phyloP scores from a whole-genome alignment of 2,797 vertebrate genomes.

The Dallia pectoralis region DNA sequence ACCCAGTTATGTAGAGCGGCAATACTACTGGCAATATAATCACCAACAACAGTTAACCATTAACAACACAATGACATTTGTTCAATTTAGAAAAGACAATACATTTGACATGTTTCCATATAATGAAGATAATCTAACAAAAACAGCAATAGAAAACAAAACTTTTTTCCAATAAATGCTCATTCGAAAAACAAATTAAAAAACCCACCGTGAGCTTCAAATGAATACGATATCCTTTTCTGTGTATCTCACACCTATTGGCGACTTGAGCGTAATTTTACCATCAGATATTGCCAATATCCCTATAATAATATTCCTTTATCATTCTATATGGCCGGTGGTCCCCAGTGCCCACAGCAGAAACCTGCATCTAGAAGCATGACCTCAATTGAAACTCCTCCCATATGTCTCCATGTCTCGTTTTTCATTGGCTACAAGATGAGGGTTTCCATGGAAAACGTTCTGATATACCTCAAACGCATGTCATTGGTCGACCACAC shows the following conservation, averaged over 20 bases:
- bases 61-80: slow-evolving; percentile 62
- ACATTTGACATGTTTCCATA: no score
- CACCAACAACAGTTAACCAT: neutral
- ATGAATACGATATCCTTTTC: neutral
- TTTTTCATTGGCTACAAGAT: slow-evolving; percentile 52
- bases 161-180: no score
- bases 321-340: no score
- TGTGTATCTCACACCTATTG: neutral
- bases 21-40: neutral
- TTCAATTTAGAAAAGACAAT: slow-evolving; percentile 6
- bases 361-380: slow-evolving; percentile 46
- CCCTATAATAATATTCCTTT: slow-evolving; percentile 5
- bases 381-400: slow-evolving; percentile 70
- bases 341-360: slow-evolving; percentile 7
- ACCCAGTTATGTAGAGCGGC: slow-evolving; percentile 76
- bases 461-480: slow-evolving; percentile 25
- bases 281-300: neutral
- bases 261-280: neutral
- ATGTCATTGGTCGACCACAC: slow-evolving; percentile 53
- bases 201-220: slow-evolving; percentile 51
- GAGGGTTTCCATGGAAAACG: slow-evolving; percentile 64
- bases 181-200: neutral
- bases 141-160: no score
- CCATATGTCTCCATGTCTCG: rapidly evolving
- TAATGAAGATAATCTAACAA: no score